These are phyloP conservation scores for Bathybates hornii DNA, from an alignment of 2,113 vertebrate species.

Conservation along the genomic window DNA sequence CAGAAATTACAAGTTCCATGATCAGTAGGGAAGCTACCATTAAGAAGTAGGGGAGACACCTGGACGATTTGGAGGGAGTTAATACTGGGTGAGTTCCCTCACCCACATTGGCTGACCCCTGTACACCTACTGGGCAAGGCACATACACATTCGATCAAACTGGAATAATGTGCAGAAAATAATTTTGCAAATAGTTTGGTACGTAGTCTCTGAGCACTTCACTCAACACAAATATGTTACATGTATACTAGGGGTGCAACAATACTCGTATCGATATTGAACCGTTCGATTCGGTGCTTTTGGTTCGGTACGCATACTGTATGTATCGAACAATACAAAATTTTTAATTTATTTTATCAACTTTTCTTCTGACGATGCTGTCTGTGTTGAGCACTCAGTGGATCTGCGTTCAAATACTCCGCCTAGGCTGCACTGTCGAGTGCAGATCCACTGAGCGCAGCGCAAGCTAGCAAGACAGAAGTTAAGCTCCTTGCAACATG, in stretches of 20 bases:
- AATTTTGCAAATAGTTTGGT: background rate
- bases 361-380: rapidly evolving
- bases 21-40: background rate
- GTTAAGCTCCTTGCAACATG: background rate
- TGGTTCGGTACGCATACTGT: background rate
- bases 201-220: background rate
- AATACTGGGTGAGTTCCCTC: background rate
- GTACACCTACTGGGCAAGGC: background rate
- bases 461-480: rapidly evolving
- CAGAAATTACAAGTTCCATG: background rate
- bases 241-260: background rate
- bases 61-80: background rate
- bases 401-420: rapidly evolving
- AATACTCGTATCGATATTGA: rapidly evolving
- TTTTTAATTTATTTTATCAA: background rate
- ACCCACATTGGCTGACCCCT: background rate
- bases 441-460: rapidly evolving
- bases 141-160: background rate
- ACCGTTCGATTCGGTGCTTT: rapidly evolving
- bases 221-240: background rate
- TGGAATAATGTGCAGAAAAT: background rate
- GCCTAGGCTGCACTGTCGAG: background rate
- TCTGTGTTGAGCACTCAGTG: rapidly evolving
- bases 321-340: rapidly evolving
- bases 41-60: background rate